These are phyloP conservation scores for Autographa pulchrina DNA, from an alignment of 2,888 invertebrate species.

Conservation along the genomic window DNA sequence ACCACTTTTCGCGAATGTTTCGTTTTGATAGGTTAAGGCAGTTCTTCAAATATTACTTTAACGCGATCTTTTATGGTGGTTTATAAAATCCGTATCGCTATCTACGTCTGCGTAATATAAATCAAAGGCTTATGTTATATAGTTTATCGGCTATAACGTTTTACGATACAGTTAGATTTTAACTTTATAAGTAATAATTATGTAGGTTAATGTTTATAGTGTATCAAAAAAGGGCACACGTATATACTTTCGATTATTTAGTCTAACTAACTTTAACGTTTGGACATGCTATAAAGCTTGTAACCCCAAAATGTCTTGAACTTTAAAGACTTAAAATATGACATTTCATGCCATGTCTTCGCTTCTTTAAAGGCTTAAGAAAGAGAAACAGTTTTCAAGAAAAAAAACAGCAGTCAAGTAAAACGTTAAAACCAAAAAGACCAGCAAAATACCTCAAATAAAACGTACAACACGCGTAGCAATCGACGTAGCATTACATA, in stretches of 20 bases:
- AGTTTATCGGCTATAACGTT: constrained; percentile 31
- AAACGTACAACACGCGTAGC: constrained; percentile 30
- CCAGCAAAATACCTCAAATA: background rate
- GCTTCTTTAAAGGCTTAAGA: no score
- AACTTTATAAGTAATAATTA: background rate
- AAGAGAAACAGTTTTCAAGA: no score
- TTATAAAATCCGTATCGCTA: constrained; percentile 46
- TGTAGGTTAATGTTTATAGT: background rate
- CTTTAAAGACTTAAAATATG: no score
- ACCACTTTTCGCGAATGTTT: constrained; percentile 34
- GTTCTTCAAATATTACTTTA: background rate
- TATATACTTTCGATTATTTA: no score
- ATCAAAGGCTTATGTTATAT: constrained; percentile 20
- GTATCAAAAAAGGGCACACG: no score
- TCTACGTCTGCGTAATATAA: constrained; percentile 38
- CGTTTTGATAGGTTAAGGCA: constrained; percentile 37
- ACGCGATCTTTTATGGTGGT: constrained; percentile 36
- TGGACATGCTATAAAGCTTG: no score
- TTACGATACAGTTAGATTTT: constrained; percentile 18
- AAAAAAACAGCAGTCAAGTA: background rate
- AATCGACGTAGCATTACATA: constrained; percentile 46
- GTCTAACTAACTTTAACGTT: no score
- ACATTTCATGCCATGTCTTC: no score
- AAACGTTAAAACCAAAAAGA: background rate
- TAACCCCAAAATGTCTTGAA: no score